Evolutionary conservation across 2,797 vertebrate species (phyloP).

Genomic region (Scolopax bukidnonensis): DNA sequence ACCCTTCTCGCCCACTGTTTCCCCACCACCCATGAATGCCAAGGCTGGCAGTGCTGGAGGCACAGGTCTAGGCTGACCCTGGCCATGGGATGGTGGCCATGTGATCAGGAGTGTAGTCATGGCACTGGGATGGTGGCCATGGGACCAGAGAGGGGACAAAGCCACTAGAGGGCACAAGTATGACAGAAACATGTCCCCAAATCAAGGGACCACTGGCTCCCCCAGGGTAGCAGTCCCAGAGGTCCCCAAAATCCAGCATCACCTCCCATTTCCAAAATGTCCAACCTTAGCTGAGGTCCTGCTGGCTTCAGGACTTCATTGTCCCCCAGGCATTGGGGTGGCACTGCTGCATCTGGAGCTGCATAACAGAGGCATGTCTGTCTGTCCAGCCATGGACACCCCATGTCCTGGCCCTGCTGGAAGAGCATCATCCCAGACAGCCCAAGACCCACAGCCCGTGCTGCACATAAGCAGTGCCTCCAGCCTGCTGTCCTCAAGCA

Average conservation of each 20-base stretch:
- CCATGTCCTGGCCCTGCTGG: not conserved
- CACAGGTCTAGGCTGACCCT: accelerated
- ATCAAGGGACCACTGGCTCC: not conserved
- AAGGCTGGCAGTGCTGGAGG: not conserved
- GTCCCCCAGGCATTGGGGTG: not conserved
- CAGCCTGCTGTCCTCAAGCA: not conserved
- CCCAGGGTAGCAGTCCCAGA: not conserved
- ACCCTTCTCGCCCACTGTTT: not conserved
- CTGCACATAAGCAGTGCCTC: not conserved
- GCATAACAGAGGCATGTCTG: accelerated
- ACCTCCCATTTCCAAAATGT: not conserved
- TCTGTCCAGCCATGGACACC: not conserved
- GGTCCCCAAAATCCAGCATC: not conserved
- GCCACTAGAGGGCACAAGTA: conserved; percentile 63
- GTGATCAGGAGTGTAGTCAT: accelerated
- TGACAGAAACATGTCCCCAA: not conserved
- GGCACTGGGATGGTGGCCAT: not conserved
- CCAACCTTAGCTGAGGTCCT: not conserved
- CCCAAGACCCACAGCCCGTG: accelerated
- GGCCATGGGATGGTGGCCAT: accelerated
- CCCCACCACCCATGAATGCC: accelerated
- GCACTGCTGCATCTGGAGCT: not conserved
- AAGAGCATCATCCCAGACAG: not conserved
- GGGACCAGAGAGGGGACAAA: not conserved
- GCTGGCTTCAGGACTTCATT: not conserved